Conservation (phyloP, 1,140 invertebrate species). For the Ptiloglossa arizonensis region DNA sequence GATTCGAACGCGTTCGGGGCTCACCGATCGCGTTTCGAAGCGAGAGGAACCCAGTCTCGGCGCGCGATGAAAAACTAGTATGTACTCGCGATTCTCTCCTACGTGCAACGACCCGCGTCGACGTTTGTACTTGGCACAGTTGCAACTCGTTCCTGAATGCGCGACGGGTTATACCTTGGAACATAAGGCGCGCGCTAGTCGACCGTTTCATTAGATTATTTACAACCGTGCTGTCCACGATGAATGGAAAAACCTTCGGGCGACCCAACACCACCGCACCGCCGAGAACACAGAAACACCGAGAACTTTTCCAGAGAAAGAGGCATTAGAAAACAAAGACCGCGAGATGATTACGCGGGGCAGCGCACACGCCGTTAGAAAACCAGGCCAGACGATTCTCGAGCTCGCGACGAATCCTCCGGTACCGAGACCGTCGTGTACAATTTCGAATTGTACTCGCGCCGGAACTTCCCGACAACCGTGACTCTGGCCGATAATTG, state of each 20-base stretch:
- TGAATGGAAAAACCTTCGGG: background rate
- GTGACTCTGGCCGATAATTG: too few species aligned
- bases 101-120: constrained; percentile 44
- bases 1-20: too few species aligned
- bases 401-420: background rate
- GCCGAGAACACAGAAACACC: background rate
- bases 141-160: background rate
- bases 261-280: background rate
- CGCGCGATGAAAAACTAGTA: background rate
- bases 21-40: too few species aligned
- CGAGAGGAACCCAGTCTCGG: background rate
- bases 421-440: too few species aligned
- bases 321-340: background rate
- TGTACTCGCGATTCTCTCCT: background rate
- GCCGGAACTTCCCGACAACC: too few species aligned
- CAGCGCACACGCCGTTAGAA: background rate
- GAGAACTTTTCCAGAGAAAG: background rate
- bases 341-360: background rate
- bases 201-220: constrained; percentile 26
- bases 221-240: background rate
- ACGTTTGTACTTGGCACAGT: constrained; percentile 28
- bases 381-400: background rate
- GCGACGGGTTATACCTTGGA: background rate
- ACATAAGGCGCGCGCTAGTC: constrained; percentile 2
- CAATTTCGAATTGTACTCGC: too few species aligned